These are phyloP conservation scores for Parazoanthus swiftii DNA, from an alignment of 92 coral and sea anemone species.

Conservation along the genomic window DNA sequence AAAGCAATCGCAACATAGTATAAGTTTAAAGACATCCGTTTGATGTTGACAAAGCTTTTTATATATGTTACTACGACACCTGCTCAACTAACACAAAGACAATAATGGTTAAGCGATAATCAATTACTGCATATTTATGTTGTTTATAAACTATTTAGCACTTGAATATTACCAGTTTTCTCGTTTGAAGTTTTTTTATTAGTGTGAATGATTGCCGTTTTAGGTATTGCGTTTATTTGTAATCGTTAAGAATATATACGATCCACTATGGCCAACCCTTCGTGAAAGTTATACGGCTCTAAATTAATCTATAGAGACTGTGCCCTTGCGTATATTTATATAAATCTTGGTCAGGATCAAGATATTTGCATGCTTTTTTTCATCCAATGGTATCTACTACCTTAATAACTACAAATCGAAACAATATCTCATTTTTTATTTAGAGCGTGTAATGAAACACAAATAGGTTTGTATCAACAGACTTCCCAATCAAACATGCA, in stretches of 20 bases:
- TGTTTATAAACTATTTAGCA: neutral
- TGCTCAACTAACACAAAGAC: neutral
- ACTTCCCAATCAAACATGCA: neutral
- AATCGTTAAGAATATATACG: neutral
- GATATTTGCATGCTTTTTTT: neutral
- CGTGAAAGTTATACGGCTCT: neutral
- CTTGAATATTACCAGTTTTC: neutral
- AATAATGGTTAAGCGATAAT: neutral
- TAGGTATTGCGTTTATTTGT: neutral
- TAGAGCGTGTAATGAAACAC: constrained; percentile 11
- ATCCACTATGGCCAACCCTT: neutral
- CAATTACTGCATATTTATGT: constrained; percentile 22
- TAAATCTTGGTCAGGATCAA: neutral
- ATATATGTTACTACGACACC: neutral
- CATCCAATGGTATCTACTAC: constrained; percentile 14
- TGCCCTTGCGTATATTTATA: constrained; percentile 7
- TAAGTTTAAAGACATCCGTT: neutral
- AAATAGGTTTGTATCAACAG: constrained; percentile 31
- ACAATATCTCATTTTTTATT: constrained; percentile 14
- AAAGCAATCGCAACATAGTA: neutral
- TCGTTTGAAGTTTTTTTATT: neutral
- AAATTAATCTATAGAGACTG: neutral
- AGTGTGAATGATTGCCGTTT: neutral
- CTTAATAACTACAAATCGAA: constrained; percentile 29
- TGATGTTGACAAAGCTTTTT: neutral